These are phyloP conservation scores for Heliconius erato DNA, from an alignment of 2,888 invertebrate genomes.

Conservation along the genomic window DNA sequence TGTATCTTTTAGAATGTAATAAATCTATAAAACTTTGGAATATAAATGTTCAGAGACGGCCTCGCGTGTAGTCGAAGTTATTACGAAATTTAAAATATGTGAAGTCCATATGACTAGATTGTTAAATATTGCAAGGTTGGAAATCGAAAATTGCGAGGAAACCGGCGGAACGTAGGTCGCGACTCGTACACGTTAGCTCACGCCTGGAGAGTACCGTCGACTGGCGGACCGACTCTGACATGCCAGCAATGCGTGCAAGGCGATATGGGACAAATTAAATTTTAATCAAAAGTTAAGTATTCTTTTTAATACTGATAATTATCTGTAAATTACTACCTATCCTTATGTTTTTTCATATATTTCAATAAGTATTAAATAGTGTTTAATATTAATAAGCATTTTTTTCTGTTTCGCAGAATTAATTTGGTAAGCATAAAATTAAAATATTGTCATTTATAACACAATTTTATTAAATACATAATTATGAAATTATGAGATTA, in stretches of 20 bases:
- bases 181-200: conserved; percentile 57
- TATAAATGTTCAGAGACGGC: conserved; percentile 63
- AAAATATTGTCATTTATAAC: not conserved
- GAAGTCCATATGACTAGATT: conserved; percentile 61
- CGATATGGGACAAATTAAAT: conserved; percentile 23
- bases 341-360: not conserved
- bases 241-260: conserved; percentile 36
- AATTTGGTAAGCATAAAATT: not conserved
- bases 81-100: conserved; percentile 73
- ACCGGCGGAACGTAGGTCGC: conserved; percentile 58
- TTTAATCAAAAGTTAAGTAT: conserved; percentile 28
- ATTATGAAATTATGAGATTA: too few relatives aligned
- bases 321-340: not conserved
- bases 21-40: conserved; percentile 56
- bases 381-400: too few relatives aligned
- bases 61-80: conserved; percentile 61
- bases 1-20: conserved; percentile 52
- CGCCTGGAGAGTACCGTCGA: conserved; percentile 65
- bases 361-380: not conserved
- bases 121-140: conserved; percentile 65
- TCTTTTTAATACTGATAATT: conserved; percentile 8
- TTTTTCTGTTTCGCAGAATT: not conserved
- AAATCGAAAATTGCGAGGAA: conserved; percentile 62
- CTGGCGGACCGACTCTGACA: conserved; percentile 52
- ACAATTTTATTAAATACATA: not conserved